Conservation (phyloP, 2,888 invertebrate genomes). For the Cryptophagus acutangulus region DNA sequence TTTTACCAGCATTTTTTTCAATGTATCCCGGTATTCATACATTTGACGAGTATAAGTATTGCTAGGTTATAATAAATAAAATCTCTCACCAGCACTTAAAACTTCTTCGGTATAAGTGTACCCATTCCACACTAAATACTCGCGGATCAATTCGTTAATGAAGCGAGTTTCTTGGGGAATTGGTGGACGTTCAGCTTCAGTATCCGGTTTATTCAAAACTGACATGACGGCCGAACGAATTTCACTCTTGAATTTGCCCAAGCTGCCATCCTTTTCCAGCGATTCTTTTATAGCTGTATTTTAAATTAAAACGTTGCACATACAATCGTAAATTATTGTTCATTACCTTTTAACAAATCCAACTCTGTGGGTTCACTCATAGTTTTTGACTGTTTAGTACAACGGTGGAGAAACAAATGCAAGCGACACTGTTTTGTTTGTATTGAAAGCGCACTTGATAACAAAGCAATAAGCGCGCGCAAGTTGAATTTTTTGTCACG, state of each 20-base stretch:
- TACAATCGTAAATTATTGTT: not conserved
- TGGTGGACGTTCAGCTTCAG: conserved; percentile 33
- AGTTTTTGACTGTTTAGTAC: too few relatives aligned
- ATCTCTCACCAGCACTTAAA: conserved; percentile 39
- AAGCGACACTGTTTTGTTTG: too few relatives aligned
- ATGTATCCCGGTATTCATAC: too few relatives aligned
- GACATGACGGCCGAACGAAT: conserved; percentile 45
- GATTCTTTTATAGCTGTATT: conserved; percentile 47
- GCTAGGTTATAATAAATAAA: too few relatives aligned
- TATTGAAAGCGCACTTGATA: too few relatives aligned
- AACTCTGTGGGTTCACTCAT: conserved; percentile 40
- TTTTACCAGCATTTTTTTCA: too few relatives aligned
- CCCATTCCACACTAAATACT: conserved; percentile 68
- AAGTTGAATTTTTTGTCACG: too few relatives aligned
- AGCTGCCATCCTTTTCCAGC: conserved; percentile 42
- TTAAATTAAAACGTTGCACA: conserved; percentile 28
- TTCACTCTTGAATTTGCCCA: conserved; percentile 45
- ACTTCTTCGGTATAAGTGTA: conserved; percentile 57
- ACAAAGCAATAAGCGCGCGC: too few relatives aligned
- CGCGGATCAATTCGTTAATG: conserved; percentile 62
- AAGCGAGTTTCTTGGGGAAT: conserved; percentile 49
- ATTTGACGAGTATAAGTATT: too few relatives aligned
- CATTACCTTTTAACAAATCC: conserved; percentile 41
- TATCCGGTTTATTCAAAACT: conserved; percentile 39
- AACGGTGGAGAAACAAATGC: not conserved